Conservation (phyloP, 2,888 invertebrate species). For the Apeira syringaria region DNA sequence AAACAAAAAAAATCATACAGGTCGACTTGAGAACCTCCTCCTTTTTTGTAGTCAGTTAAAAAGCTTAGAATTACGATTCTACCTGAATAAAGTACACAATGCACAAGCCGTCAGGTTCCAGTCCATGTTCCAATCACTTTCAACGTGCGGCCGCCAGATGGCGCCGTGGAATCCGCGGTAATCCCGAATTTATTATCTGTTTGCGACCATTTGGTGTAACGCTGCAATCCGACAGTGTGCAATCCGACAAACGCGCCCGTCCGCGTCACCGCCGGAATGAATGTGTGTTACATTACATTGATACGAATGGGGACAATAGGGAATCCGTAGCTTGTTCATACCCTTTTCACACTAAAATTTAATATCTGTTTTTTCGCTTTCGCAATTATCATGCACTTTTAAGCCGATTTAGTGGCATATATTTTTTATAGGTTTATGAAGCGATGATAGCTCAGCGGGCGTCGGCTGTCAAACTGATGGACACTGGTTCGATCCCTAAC, state of each 20-base stretch:
- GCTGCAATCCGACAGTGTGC: conserved; percentile 24
- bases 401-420: too few species aligned
- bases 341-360: too few species aligned
- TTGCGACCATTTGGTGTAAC: conserved; percentile 58
- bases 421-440: too few species aligned
- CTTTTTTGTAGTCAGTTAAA: not conserved
- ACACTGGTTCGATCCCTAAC: too few species aligned
- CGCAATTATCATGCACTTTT: too few species aligned
- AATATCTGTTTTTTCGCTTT: too few species aligned
- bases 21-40: too few species aligned
- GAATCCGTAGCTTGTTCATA: not conserved
- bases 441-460: too few species aligned
- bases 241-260: conserved; percentile 49
- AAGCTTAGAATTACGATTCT: conserved; percentile 4
- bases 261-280: conserved; percentile 40
- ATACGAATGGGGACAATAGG: not conserved
- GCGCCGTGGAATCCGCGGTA: conserved; percentile 59
- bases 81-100: conserved; percentile 41
- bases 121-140: conserved; percentile 54
- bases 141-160: conserved; percentile 61
- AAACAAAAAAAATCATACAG: too few species aligned
- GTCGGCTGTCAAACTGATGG: too few species aligned
- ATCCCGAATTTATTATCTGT: conserved; percentile 76
- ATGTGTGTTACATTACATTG: conserved; percentile 52
- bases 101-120: conserved; percentile 44